Evolutionary conservation across 2,888 invertebrate species (phyloP), one percentile per base, ranked within the genome.

Genomic region (Eugnorisma glareosa): DNA sequence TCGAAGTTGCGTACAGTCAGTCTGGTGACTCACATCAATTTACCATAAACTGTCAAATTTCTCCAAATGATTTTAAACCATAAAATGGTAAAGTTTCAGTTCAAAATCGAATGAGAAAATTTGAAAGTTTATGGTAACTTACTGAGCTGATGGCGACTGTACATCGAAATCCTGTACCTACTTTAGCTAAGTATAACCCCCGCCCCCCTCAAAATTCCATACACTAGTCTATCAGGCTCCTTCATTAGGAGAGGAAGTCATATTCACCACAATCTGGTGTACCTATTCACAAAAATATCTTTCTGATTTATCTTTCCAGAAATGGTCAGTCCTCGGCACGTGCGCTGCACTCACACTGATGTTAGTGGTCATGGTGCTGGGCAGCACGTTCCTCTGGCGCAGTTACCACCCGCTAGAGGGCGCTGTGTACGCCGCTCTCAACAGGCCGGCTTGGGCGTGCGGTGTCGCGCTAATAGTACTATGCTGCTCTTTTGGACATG

Each of bases 391-490:
- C 90, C 94, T 97, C 67, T 94, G 97, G 92, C 94, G 97, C 21
- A 90, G 91, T 71, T 97, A 97, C 91, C 93, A 95, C 75, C 95
- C 95, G 0, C 72, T 97, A 24, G 97, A 97, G 83, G 96, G 97
- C 51, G 97, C 97, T 0, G 75, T 97, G 13, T 97, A 97, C 88
- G 97, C 97, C 0, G 96, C 97, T 0, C 88, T 97, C 2, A 97
- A 97, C 87, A 92, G 97, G 54, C 97, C 97, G 0, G 92, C 95
- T 0, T 97, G 97, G 97, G 96, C 97, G 0, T 82, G 94, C 5
- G 97, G 97, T 0, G 93, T 97, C 1, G 93, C 95, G 0, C 85
- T 97, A 2, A 83, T 97, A 1, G 92, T 97, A 0, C 92, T 97
- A 35, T 96, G 97, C 61, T 97, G 97, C 74, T 95, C 96, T 2